These are phyloP conservation scores for Borostomias antarcticus DNA, from an alignment of 2,797 vertebrate genomes.

Conservation along the genomic window DNA sequence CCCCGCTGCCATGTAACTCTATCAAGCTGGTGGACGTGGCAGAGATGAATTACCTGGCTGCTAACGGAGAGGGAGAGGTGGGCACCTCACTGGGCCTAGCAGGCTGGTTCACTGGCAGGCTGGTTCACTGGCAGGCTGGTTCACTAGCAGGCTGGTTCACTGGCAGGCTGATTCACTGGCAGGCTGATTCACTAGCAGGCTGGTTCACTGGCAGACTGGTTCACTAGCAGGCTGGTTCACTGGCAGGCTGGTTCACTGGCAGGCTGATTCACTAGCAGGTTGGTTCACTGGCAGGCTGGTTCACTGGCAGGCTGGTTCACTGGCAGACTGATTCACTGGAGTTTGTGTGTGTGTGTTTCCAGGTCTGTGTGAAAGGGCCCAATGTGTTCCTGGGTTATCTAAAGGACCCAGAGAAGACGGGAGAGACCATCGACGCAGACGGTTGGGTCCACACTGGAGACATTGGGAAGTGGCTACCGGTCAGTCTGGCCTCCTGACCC, in stretches of 20 bases:
- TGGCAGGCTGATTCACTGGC: too few relatives aligned
- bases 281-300: too few relatives aligned
- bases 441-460: slow-evolving; percentile 98
- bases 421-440: slow-evolving; percentile 87
- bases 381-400: slow-evolving; percentile 93
- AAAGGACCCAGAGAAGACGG: slow-evolving; percentile 89
- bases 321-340: too few relatives aligned
- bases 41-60: slow-evolving; percentile 95
- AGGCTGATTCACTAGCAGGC: too few relatives aligned
- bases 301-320: too few relatives aligned
- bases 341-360: slow-evolving; percentile 16
- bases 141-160: not conserved
- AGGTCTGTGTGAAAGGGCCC: slow-evolving; percentile 95
- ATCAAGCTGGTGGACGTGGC: slow-evolving; percentile 92
- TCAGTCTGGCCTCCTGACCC: slow-evolving; percentile 65
- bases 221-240: too few relatives aligned
- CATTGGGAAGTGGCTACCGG: slow-evolving; percentile 94
- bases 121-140: not conserved
- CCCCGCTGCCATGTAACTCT: slow-evolving; percentile 89
- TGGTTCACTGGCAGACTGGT: too few relatives aligned
- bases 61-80: slow-evolving; percentile 94
- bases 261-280: not conserved
- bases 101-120: not conserved
- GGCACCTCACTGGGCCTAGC: slow-evolving; percentile 40
- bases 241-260: too few relatives aligned